These are phyloP conservation scores for Sarcophaga carnaria DNA, from an alignment of 2,888 invertebrate species.

Conservation along the genomic window DNA sequence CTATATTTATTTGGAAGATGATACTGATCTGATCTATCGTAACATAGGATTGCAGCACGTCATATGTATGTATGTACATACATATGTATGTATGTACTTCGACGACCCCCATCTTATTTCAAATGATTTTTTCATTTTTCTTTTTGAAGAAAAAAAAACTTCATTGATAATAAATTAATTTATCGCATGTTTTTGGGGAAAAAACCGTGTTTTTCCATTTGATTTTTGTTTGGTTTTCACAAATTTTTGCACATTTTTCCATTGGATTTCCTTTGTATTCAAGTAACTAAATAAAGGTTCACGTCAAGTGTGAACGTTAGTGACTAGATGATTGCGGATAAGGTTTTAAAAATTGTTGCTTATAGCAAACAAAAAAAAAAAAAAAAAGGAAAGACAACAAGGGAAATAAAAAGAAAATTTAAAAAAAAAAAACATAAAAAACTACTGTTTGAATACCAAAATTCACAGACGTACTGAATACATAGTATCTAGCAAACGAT, in stretches of 20 bases:
- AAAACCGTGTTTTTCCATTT: neutral
- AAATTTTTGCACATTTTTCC: slow-evolving; percentile 29
- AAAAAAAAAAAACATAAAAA: slow-evolving; percentile 1
- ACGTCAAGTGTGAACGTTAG: slow-evolving; percentile 61
- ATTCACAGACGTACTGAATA: slow-evolving; percentile 6
- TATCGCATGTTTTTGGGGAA: neutral
- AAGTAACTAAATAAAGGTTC: slow-evolving; percentile 48
- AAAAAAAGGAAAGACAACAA: slow-evolving; percentile 16
- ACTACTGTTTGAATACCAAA: slow-evolving; percentile 56
- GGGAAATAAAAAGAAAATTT: slow-evolving; percentile 16
- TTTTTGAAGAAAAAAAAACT: neutral
- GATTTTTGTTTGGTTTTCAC: neutral
- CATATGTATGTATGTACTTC: too few relatives aligned
- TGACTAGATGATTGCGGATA: slow-evolving; percentile 48
- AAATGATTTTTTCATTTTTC: neutral
- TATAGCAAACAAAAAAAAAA: neutral
- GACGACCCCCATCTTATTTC: too few relatives aligned
- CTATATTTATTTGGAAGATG: too few relatives aligned
- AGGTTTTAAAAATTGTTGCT: slow-evolving; percentile 20
- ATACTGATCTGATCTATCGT: too few relatives aligned
- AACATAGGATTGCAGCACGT: too few relatives aligned
- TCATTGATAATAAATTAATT: neutral
- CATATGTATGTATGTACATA: too few relatives aligned
- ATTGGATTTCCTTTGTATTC: slow-evolving; percentile 41
- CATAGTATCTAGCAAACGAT: slow-evolving; percentile 7